These are phyloP conservation scores for Peromyscus maniculatus DNA, from an alignment of 2,113 vertebrate genomes.

Conservation along the genomic window DNA sequence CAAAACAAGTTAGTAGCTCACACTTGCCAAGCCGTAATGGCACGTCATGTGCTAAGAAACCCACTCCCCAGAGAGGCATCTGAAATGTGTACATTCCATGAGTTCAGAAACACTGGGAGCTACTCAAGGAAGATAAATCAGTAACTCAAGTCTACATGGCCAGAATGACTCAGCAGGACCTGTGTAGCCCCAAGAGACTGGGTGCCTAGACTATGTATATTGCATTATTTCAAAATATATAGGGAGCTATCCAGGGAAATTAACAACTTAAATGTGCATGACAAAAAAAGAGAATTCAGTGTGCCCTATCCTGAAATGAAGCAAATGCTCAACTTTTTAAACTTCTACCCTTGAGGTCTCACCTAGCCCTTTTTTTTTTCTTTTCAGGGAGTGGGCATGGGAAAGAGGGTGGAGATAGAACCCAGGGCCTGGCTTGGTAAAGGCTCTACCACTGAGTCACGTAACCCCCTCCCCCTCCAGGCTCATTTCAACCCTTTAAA, in stretches of 20 bases:
- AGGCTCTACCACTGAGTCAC: background rate
- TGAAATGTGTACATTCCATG: background rate
- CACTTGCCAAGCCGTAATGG: background rate
- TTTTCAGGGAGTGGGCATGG: too few species aligned
- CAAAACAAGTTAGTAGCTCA: background rate
- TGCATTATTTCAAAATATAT: constrained; percentile 39
- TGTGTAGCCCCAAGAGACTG: background rate
- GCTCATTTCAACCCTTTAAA: constrained; percentile 16
- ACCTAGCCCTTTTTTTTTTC: background rate
- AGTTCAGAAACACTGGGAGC: background rate
- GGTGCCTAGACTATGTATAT: constrained; percentile 13
- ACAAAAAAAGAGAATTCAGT: background rate
- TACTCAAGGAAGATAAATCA: background rate
- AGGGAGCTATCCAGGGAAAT: constrained; percentile 20
- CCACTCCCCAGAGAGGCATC: background rate
- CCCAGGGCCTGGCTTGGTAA: background rate
- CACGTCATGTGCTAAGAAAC: background rate
- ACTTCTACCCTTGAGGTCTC: background rate
- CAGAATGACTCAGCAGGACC: background rate
- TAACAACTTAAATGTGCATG: background rate
- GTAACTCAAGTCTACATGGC: background rate
- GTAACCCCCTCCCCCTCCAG: background rate
- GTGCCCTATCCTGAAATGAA: constrained; percentile 26
- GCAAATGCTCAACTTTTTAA: constrained; percentile 6
- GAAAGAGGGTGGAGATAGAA: background rate